phyloP scores from a whole-genome alignment of 2,113 vertebrate species.

The Dinomys branickii region DNA sequence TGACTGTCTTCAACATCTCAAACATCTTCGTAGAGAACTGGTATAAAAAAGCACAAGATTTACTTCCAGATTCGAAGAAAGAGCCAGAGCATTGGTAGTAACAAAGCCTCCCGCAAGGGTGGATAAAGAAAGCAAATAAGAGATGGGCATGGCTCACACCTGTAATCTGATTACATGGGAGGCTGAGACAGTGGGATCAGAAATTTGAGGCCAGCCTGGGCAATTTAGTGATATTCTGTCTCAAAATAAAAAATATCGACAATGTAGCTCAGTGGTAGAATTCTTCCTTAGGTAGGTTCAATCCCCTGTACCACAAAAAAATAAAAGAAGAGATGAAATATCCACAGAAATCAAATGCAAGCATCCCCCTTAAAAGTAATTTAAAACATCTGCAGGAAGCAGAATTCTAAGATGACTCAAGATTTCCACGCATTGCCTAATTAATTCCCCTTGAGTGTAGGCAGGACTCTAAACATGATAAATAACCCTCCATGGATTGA shows the following conservation, averaged over 20 bases:
- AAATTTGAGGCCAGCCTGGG: not conserved
- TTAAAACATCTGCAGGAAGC: not conserved
- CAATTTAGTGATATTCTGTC: not conserved
- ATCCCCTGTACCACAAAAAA: not conserved
- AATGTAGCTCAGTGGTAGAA: not conserved
- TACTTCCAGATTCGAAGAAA: not conserved
- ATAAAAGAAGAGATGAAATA: not conserved
- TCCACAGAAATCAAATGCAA: not conserved
- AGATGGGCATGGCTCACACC: not conserved
- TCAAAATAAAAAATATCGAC: not conserved
- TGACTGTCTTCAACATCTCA: not conserved
- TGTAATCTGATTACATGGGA: not conserved
- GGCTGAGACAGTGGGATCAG: not conserved
- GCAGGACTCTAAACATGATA: not conserved
- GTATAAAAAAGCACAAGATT: not conserved
- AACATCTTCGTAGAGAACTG: not conserved
- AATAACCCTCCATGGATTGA: not conserved
- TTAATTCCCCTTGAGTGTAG: not conserved
- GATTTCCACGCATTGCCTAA: not conserved
- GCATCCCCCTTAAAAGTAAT: not conserved
- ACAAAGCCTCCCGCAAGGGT: not conserved
- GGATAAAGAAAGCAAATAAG: not conserved
- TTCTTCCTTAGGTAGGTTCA: not conserved
- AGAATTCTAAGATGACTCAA: not conserved
- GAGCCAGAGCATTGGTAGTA: not conserved